Base-by-base conservation (phyloP, 2,113 vertebrate species). In the Pelecanoides urinatrix region DNA sequence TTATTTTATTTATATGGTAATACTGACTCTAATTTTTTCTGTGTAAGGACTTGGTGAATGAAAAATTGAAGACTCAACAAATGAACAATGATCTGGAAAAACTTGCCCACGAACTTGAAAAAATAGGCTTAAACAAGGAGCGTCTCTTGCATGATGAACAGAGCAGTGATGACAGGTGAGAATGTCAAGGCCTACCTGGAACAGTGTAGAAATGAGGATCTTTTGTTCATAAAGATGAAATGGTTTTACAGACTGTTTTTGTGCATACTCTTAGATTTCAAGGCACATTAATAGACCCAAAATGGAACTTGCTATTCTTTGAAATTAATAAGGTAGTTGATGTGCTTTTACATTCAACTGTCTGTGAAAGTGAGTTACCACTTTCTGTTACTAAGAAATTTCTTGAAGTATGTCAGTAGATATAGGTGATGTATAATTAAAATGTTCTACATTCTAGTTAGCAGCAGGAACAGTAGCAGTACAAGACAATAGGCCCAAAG, bases 81-180 rank as follows among this genome's bases (percentile, higher is more conserved):
- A 99, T 99, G 96, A 99, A 99, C 97, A 99, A 99, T 67, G 99
- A 99, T 82, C 98, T 99, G 9, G 99, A 99, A 95, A 99, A 99
- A 95, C 98, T 99, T 96, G 99, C 99, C 45, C 99, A 99, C 2
- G 99, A 99, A 92, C 97, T 99, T 96, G 99, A 99, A 97, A 99
- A 99, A 95, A 99, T 99, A 47, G 99, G 99, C 11, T 98, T 99
- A 70, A 99, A 99, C 97, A 99, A 99, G 97, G 99, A 99, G 79
- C 98, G 99, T 47, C 99, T 99, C 47, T 98, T 99, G 84, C 98
- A 99, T 2, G 99, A 99, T 58, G 99, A 99, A n/a, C 98, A 99
- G 96, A 98, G 98, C 97, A 99, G 98, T 40, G 99, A 99, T 78
- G 99, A 99, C 97, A 99, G 99, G 99, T 99, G 97, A 97, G 97